phyloP scores from a whole-genome alignment of 2,797 vertebrate species.

The Poeciliopsis infans region DNA sequence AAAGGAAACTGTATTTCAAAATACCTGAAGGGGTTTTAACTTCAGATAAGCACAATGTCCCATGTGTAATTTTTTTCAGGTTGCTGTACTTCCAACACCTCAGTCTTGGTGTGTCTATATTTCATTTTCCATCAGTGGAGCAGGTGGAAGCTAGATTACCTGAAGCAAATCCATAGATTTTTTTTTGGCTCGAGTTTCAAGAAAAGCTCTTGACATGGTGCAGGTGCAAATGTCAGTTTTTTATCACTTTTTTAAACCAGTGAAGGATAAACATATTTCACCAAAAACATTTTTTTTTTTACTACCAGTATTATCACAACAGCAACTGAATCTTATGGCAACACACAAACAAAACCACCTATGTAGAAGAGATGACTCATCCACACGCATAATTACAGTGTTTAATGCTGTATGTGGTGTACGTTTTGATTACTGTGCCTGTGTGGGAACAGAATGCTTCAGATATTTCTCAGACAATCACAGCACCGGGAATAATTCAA shows the following conservation, averaged over 20 bases:
- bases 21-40: conserved; percentile 40
- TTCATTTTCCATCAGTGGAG: conserved; percentile 42
- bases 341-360: conserved; percentile 31
- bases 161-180: conserved; percentile 48
- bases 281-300: conserved; percentile 11
- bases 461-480: conserved; percentile 54
- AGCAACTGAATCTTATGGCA: conserved; percentile 36
- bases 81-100: conserved; percentile 45
- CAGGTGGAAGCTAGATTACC: conserved; percentile 60
- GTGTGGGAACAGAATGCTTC: conserved; percentile 53
- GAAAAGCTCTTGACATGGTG: conserved; percentile 55
- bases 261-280: conserved; percentile 55
- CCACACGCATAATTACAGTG: conserved; percentile 23
- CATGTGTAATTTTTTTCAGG: conserved; percentile 55
- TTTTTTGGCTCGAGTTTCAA: conserved; percentile 50
- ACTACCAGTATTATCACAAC: conserved; percentile 35
- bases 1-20: conserved; percentile 16
- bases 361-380: conserved; percentile 35
- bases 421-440: conserved; percentile 36
- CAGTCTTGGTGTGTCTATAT: conserved; percentile 37
- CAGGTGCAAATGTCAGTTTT: conserved; percentile 57
- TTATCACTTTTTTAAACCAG: conserved; percentile 26
- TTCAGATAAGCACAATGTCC: conserved; percentile 48
- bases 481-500: conserved; percentile 70
- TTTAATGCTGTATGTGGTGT: conserved; percentile 18